phyloP scores from a whole-genome alignment of 2,113 vertebrate genomes.

The Ursus arctos region DNA sequence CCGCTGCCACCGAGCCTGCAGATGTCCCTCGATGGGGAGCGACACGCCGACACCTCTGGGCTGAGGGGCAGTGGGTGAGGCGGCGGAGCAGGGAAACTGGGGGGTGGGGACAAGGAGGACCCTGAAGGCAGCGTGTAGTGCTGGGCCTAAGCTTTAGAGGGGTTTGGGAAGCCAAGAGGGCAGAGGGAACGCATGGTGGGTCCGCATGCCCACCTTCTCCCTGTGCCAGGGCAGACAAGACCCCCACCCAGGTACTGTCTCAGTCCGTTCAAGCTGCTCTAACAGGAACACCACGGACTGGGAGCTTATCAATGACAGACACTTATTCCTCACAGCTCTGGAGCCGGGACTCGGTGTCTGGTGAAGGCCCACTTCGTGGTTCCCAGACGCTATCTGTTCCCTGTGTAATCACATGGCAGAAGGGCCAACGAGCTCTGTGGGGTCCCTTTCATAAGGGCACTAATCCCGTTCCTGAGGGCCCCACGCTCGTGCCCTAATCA shows the following conservation, averaged over 20 bases:
- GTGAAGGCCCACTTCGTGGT: not conserved
- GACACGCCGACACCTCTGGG: not conserved
- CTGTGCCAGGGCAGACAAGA: not conserved
- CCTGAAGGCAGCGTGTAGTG: not conserved
- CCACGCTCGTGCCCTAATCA: not conserved
- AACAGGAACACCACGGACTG: not conserved
- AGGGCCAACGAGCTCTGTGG: not conserved
- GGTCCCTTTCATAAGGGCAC: not conserved
- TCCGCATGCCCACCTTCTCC: not conserved
- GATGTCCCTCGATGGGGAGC: not conserved
- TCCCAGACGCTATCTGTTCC: not conserved
- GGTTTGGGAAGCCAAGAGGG: not conserved
- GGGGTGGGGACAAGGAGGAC: not conserved
- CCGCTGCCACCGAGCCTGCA: not conserved
- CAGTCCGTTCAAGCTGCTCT: not conserved
- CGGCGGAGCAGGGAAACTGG: not conserved
- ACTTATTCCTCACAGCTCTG: not conserved
- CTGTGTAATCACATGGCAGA: not conserved
- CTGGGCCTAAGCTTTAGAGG: not conserved
- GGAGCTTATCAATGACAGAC: not conserved
- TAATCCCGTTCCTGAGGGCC: not conserved
- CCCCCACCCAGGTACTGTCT: not conserved
- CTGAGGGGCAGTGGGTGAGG: not conserved
- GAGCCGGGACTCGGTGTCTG: not conserved
- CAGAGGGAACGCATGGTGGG: not conserved